Evolutionary conservation across 2,888 invertebrate genomes (phyloP).

Genomic region (Eristalis pertinax): DNA sequence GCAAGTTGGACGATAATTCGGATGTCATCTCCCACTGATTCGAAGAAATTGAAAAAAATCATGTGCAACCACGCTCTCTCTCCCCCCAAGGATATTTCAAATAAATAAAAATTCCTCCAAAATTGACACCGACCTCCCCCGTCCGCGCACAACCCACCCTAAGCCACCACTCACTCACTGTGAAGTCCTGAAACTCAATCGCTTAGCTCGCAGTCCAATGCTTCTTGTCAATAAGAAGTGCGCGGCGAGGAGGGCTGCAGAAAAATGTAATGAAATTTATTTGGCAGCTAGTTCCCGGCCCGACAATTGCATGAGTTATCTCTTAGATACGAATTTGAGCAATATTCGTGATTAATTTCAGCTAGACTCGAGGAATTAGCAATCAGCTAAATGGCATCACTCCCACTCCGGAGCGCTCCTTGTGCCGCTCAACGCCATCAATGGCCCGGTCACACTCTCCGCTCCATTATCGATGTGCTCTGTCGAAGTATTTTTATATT

Average conservation of each 20-base stretch:
- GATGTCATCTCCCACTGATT: too few species aligned
- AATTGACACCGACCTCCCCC: background rate
- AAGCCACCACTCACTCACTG: background rate
- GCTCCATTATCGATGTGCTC: slow-evolving; percentile 57
- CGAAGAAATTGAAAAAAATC: too few species aligned
- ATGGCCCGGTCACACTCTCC: slow-evolving; percentile 53
- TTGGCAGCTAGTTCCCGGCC: slow-evolving; percentile 30
- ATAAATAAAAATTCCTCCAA: too few species aligned
- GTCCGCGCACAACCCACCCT: background rate
- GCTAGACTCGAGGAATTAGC: slow-evolving; percentile 74
- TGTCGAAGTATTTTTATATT: slow-evolving; percentile 36
- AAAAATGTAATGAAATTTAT: slow-evolving; percentile 64
- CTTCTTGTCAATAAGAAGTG: background rate
- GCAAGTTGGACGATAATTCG: too few species aligned
- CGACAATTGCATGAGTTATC: slow-evolving; percentile 69
- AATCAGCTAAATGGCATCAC: slow-evolving; percentile 75
- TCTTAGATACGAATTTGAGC: slow-evolving; percentile 65
- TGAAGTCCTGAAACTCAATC: background rate
- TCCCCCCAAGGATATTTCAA: too few species aligned
- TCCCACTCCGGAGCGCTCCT: background rate
- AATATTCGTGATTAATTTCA: slow-evolving; percentile 75
- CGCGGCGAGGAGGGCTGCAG: background rate
- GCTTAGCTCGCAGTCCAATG: background rate
- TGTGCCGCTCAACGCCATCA: background rate
- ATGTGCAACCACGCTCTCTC: too few species aligned